Base-by-base conservation (phyloP, 2,888 invertebrate species). In the Idaea straminata region DNA sequence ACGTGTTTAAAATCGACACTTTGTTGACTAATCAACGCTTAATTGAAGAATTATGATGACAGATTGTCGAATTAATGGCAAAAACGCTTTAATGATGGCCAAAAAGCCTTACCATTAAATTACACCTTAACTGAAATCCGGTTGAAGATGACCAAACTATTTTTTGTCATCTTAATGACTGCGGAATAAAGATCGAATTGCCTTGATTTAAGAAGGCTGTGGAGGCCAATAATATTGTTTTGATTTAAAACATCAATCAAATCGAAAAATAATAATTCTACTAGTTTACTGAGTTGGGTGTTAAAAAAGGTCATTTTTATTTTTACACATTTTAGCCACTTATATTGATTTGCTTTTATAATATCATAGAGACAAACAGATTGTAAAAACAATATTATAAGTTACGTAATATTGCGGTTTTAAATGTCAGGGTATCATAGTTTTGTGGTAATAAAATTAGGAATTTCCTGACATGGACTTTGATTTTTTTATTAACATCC, bases 71-170 rank as follows among this genome's bases (percentile, higher is more conserved):
- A 71, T 72, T 65, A 70, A 67, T 68, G 72, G 74, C 69, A 77
- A 80, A 80, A 76, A 77, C 74, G 72, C 66, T 73, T 69, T 67
- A 72, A 70, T 77, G 73, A 77, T 73, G 69, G 66, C 59, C 63
- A 69, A 75, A 78, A 78, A 77, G 76, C 71, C 68, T 62, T 63
- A 74, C 70, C 72, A 71, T 72, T 69, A 71, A 77, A 68, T 74
- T 77, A 70, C 70, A 66, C 70, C 66, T 66, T 35, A 69, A 66
- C 63, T 64, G 67, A 72, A 74, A 77, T 74, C 72, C 75, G 74
- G 75, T 73, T 75, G 65, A 72, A 67, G 62, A 69, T 71, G 71
- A 68, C 64, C 61, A 69, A 62, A 62, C 25, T 15, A 4, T 64
- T 65, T 47, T 13, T 47, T 47, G 47, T 47, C 47, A 47, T 13